A percentile compares a stretch with the other conserved stretches of the same genome.
Evolutionary conservation across 2,888 invertebrate species (phyloP).

Genomic region (Noctua fimbriata): DNA sequence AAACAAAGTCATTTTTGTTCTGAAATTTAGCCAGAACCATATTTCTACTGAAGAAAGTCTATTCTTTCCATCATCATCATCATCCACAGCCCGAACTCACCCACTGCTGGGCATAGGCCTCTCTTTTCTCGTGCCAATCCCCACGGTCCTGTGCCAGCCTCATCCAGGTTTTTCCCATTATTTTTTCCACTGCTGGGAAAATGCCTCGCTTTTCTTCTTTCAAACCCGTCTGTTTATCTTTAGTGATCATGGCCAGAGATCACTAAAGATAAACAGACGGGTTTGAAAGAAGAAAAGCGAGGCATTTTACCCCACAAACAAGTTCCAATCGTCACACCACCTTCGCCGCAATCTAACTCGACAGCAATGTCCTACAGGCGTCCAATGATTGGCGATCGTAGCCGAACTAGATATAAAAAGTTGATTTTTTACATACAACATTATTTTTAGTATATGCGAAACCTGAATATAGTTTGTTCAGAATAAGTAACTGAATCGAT

Average conservation of each 20-base stretch:
- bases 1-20: slow-evolving; percentile 26
- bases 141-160: too few species aligned
- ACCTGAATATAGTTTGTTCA: too few species aligned
- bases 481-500: too few species aligned
- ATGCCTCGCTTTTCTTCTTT: neutral
- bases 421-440: neutral
- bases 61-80: neutral
- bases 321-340: neutral
- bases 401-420: neutral
- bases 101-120: too few species aligned
- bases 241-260: too few species aligned
- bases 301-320: neutral
- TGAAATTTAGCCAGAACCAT: neutral
- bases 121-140: too few species aligned
- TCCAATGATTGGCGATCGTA: neutral
- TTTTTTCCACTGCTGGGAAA: neutral
- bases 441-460: too few species aligned
- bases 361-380: neutral
- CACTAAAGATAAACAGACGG: too few species aligned
- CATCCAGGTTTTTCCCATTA: too few species aligned
- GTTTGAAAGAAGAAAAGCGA: too few species aligned
- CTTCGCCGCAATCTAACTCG: neutral
- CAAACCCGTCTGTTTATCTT: neutral
- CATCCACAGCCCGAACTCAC: too few species aligned
- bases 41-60: neutral